Conservation (phyloP, 2,888 invertebrate species). For the Exephanes ischioxanthus region DNA sequence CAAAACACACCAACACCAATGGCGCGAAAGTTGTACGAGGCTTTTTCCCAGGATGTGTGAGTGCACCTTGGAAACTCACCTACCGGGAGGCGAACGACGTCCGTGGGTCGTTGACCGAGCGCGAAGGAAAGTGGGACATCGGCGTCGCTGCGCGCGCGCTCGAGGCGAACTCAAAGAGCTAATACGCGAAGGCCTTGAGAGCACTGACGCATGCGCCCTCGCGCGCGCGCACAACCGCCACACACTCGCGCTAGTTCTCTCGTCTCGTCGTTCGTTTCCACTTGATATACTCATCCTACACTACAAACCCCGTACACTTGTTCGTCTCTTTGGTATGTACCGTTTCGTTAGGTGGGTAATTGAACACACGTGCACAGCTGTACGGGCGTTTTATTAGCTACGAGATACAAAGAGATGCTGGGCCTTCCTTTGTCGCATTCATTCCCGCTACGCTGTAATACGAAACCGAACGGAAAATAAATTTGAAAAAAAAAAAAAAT, state of each 20-base stretch:
- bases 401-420: slow-evolving; percentile 27
- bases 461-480: not conserved
- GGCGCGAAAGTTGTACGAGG: slow-evolving; percentile 31
- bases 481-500: not conserved
- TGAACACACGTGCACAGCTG: slow-evolving; percentile 42
- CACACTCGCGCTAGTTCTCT: slow-evolving; percentile 67
- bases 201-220: slow-evolving; percentile 81
- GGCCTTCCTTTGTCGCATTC: slow-evolving; percentile 1
- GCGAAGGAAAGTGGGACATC: slow-evolving; percentile 84
- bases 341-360: slow-evolving; percentile 67
- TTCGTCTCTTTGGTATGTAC: slow-evolving; percentile 63
- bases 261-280: slow-evolving; percentile 54
- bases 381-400: not conserved
- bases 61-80: slow-evolving; percentile 83
- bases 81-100: slow-evolving; percentile 73
- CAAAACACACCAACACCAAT: slow-evolving; percentile 9
- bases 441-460: slow-evolving; percentile 7
- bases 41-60: slow-evolving; percentile 38
- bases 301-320: slow-evolving; percentile 54
- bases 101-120: slow-evolving; percentile 84
- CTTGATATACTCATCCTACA: slow-evolving; percentile 2
- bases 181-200: slow-evolving; percentile 84
- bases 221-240: slow-evolving; percentile 63
- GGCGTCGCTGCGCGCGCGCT: slow-evolving; percentile 62
- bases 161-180: slow-evolving; percentile 81